phyloP scores from a whole-genome alignment of 2,888 invertebrate genomes.

The Tipula vernalis region DNA sequence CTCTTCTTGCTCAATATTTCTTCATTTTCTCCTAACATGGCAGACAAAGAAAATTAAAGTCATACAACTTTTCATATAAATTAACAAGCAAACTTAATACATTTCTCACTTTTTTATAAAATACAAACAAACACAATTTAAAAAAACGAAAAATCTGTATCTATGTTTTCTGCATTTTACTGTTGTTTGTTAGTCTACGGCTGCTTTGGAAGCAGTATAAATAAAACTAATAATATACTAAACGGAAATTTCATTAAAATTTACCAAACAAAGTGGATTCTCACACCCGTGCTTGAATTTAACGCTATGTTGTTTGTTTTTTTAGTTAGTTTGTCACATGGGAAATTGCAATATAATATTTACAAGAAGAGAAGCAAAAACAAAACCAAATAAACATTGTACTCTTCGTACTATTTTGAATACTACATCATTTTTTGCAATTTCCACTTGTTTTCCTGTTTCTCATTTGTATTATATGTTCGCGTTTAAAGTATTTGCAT shows the following conservation, averaged over 20 bases:
- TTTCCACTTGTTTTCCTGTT: not conserved
- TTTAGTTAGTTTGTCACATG: not conserved
- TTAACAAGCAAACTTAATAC: not conserved
- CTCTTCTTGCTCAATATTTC: too few species aligned
- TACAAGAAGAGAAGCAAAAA: not conserved
- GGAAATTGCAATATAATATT: not conserved
- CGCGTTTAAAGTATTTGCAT: not conserved
- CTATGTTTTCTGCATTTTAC: not conserved
- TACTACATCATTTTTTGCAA: not conserved
- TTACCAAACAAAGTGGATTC: not conserved
- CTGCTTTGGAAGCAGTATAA: not conserved
- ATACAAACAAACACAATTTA: not conserved
- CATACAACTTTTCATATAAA: not conserved
- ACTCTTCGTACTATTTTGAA: not conserved
- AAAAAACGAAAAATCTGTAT: not conserved
- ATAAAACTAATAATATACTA: not conserved
- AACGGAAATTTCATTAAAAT: not conserved
- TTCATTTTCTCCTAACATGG: too few species aligned
- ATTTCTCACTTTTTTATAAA: too few species aligned
- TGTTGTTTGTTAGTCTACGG: not conserved
- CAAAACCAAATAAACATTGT: not conserved
- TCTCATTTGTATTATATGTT: too few species aligned
- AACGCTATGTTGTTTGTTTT: not conserved
- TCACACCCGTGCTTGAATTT: not conserved
- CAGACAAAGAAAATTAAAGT: too few species aligned